These are phyloP conservation scores for Papilio polyxenes DNA, from an alignment of 1,140 invertebrate species.

Conservation along the genomic window DNA sequence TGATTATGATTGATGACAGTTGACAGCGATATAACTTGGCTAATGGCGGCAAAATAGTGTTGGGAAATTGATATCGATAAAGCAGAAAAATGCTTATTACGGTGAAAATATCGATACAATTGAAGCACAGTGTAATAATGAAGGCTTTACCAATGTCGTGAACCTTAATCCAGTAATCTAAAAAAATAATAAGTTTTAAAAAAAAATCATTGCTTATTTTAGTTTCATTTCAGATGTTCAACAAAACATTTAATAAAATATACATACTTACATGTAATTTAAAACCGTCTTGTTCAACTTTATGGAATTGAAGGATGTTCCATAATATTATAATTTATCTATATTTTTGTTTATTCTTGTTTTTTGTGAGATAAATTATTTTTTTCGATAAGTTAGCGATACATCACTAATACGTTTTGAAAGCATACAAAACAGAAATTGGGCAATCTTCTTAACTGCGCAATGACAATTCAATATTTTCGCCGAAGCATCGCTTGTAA, in stretches of 20 bases:
- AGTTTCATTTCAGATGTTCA: no score
- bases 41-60: slow-evolving; percentile 51
- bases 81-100: background rate
- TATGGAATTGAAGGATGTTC: no score
- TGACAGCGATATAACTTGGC: slow-evolving; percentile 51
- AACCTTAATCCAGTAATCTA: no score
- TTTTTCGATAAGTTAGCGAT: slow-evolving; percentile 29
- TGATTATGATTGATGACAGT: slow-evolving; percentile 59
- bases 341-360: no score
- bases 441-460: slow-evolving; percentile 53
- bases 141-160: no score
- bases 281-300: no score
- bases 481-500: slow-evolving; percentile 40
- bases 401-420: slow-evolving; percentile 43
- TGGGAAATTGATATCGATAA: slow-evolving; percentile 15
- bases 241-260: no score
- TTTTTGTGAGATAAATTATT: background rate
- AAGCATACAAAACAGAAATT: slow-evolving; percentile 47
- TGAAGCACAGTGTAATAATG: background rate
- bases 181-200: no score
- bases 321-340: no score
- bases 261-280: no score
- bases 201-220: no score
- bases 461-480: slow-evolving; percentile 57
- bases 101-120: background rate